Evolutionary conservation across 1,140 invertebrate species (phyloP).

Genomic region (Aphis gossypii): DNA sequence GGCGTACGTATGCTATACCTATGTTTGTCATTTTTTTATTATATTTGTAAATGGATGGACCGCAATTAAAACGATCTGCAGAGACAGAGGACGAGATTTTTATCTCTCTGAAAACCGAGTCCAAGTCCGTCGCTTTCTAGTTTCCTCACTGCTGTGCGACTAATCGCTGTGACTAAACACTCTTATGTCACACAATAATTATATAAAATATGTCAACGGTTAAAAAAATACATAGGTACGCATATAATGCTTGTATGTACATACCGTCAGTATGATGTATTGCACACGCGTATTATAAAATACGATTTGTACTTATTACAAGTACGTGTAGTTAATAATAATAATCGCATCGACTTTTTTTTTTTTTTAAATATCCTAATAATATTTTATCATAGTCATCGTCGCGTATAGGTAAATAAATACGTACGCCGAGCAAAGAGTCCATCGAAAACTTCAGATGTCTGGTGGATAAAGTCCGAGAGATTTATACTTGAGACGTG

Average conservation of each 20-base stretch:
- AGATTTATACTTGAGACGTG: conserved; percentile 6
- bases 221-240: not conserved
- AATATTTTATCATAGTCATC: not conserved
- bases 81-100: not conserved
- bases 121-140: not conserved
- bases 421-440: not conserved
- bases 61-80: not conserved
- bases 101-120: not conserved
- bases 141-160: not conserved
- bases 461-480: not conserved
- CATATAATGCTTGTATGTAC: not conserved
- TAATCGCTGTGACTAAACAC: not conserved
- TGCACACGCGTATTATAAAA: not conserved
- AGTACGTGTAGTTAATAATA: not conserved
- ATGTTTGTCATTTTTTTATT: not conserved
- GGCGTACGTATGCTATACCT: not conserved
- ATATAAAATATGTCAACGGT: not conserved
- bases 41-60: not conserved
- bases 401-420: not conserved
- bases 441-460: not conserved
- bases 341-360: not conserved
- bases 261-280: too few species aligned
- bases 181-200: not conserved
- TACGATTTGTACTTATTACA: not conserved
- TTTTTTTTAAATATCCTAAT: not conserved